Evolutionary conservation across 2,888 invertebrate genomes (phyloP), one percentile per base, ranked within the genome.

Genomic region (Odontocolon sp.): DNA sequence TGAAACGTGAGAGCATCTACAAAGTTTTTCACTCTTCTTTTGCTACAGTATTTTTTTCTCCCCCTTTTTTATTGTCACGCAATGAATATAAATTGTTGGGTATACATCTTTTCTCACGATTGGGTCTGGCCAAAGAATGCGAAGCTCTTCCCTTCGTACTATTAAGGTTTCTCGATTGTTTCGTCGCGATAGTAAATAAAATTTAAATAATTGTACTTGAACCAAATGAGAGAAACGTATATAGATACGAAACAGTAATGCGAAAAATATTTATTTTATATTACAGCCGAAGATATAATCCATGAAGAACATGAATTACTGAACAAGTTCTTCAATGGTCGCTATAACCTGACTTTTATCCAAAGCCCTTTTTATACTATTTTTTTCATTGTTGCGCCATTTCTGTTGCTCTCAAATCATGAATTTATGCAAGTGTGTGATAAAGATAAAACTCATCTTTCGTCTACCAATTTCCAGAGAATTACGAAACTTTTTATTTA

Each of bases 11-110:
- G 45, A 42, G 61, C 11, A 5, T 16, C 31, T 45, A 16, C 26
- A 61, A 61, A 61, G 45, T 31, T 61, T 61, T 61, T 28, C 56
- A 8, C 59, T 61, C 18, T 18, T n/a, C 16, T 52, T 28, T 45
- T 14, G 42, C 40, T 1, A 28, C n/a, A 5, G 18, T 33, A 21
- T 47, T 18, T n/a, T 45, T 6, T 33, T n/a, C 11, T 31, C 11
- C 31, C 5, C 3, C 4, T 11, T 63, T 11, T 40, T 57, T 57
- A 38, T 11, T 11, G 45, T 23, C 23, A 18, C 31, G 45, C 28
- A 42, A 31, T 33, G 61, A 61, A 63, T 47, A 31, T 33, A 47
- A 63, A 63, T 63, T n/a, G n/a, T n/a, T 18, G 18, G 11, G 18
- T 47, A 33, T 63, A 33, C 61, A 21, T 63, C 61, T 26, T 63